Evolutionary conservation across 1,140 invertebrate species (phyloP), one percentile per base, ranked within the genome.

Genomic region (Drosophila simulans): DNA sequence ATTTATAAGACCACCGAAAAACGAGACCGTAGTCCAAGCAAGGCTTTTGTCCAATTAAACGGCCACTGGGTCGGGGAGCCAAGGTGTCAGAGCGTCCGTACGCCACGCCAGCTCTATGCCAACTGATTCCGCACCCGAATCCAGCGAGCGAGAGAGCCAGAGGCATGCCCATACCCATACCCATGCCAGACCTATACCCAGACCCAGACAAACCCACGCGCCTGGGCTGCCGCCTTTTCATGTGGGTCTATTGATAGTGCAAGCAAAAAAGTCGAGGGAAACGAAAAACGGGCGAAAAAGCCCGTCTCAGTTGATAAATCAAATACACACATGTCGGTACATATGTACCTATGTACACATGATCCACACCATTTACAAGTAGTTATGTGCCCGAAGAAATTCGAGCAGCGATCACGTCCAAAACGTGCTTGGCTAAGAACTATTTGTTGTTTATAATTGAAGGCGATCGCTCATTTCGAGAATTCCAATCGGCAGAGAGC

Each of bases 231-330:
- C 71, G 49, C 43, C 42, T 70, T 34, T 70, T 72, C 34, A 86
- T 77, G 82, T 69, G 77, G 77, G 73, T 60, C 54, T 49, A 82
- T 79, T 88, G 69, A 82, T 72, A 60, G 64, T 77, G 73, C 64
- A 56, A 17, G 72, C 65, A 70, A 70, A 70, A 58, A 46, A 66
- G 22, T 25, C 10, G 46, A 57, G 48, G 34, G 31, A 37, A 69
- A 53, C 35, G 31, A 58, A 48, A 73, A 75, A 74, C 55, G 54
- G 60, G 46, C 37, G 42, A 76, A 65, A 80, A 72, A 76, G 55
- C 40, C 53, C 63, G 55, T 51, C 60, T 71, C 59, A 69, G 51
- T 51, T 77, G 77, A 86, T 85, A 85, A 86, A 65, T 17, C 71
- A 46, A 27, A 42, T 51, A 57, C 27, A 74, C n/a, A 22, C 49